These are phyloP conservation scores for Perca flavescens DNA, from an alignment of 2,113 vertebrate species.

Conservation along the genomic window DNA sequence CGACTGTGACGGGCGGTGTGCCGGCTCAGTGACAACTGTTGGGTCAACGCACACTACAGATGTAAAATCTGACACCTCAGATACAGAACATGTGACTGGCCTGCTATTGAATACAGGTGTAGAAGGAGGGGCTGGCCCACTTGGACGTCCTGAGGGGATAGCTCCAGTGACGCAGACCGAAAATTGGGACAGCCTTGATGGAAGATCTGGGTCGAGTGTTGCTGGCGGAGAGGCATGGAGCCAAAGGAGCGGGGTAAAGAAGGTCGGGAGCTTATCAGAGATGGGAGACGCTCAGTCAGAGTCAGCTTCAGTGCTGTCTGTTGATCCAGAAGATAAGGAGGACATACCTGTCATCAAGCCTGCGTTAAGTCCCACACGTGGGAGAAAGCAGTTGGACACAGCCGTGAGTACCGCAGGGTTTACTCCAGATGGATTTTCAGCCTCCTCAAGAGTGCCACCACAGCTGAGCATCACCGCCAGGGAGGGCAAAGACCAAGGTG, in stretches of 20 bases:
- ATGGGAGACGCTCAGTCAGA: slow-evolving; percentile 35
- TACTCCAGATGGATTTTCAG: slow-evolving; percentile 4
- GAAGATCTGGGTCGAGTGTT: slow-evolving; percentile 55
- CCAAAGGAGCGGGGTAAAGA: slow-evolving; percentile 30
- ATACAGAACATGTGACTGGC: slow-evolving; percentile 22
- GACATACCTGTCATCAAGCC: background rate
- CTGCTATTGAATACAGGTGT: slow-evolving; percentile 49
- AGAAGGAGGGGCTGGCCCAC: slow-evolving; percentile 55
- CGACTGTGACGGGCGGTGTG: slow-evolving; percentile 52
- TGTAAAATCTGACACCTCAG: slow-evolving; percentile 20
- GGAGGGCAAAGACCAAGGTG: background rate
- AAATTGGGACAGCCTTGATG: slow-evolving; percentile 57
- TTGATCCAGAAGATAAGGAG: slow-evolving; percentile 2
- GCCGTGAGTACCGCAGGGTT: background rate
- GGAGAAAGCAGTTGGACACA: slow-evolving; percentile 13
- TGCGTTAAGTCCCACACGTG: slow-evolving; percentile 34
- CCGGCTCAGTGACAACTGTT: slow-evolving; percentile 17
- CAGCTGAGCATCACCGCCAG: slow-evolving; percentile 23
- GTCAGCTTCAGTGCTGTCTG: slow-evolving; percentile 14
- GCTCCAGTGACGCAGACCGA: slow-evolving; percentile 45
- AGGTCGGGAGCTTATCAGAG: slow-evolving; percentile 38
- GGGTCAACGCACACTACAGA: slow-evolving; percentile 6
- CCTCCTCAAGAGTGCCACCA: slow-evolving; percentile 4
- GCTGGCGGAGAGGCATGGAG: slow-evolving; percentile 43
- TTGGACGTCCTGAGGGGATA: slow-evolving; percentile 53